Conservation (phyloP, 2,113 vertebrate species). For the Onychorhynchus coronatus region DNA sequence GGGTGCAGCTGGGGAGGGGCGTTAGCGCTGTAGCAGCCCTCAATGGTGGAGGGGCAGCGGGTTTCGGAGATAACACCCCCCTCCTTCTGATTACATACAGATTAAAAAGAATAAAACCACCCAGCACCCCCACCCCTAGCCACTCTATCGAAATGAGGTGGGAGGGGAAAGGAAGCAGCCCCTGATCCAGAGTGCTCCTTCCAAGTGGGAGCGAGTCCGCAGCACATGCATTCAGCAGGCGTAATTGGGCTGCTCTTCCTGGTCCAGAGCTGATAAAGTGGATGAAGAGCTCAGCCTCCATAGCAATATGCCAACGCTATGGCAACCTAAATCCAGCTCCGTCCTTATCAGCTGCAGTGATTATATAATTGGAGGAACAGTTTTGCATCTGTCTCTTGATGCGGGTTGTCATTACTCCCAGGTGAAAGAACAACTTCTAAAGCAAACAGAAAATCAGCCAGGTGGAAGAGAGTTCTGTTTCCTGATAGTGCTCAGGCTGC, state of each 20-base stretch:
- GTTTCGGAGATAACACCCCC: background rate
- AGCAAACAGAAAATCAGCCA: conserved; percentile 31
- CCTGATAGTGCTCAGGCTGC: background rate
- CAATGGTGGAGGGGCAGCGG: fast-evolving
- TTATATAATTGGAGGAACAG: conserved; percentile 79
- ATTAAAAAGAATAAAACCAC: background rate
- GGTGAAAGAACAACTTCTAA: conserved; percentile 64
- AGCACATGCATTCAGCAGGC: background rate
- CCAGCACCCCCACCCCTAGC: background rate
- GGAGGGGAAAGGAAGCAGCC: conserved; percentile 34
- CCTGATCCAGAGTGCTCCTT: background rate
- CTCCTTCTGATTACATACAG: background rate
- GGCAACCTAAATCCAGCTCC: conserved; percentile 75
- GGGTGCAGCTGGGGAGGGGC: background rate
- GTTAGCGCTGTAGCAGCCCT: background rate
- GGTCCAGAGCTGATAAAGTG: conserved; percentile 37
- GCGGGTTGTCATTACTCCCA: conserved; percentile 25
- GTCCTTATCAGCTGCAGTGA: conserved; percentile 77
- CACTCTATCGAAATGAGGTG: background rate
- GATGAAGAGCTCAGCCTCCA: conserved; percentile 63
- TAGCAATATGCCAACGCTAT: conserved; percentile 73
- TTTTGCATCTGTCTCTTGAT: conserved; percentile 68
- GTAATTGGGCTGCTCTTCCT: conserved; percentile 16
- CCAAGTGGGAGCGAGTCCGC: background rate
- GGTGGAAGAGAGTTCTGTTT: conserved; percentile 7